These are phyloP conservation scores for Ryuthela nishihirai DNA, from an alignment of 2,888 invertebrate genomes.

Conservation along the genomic window DNA sequence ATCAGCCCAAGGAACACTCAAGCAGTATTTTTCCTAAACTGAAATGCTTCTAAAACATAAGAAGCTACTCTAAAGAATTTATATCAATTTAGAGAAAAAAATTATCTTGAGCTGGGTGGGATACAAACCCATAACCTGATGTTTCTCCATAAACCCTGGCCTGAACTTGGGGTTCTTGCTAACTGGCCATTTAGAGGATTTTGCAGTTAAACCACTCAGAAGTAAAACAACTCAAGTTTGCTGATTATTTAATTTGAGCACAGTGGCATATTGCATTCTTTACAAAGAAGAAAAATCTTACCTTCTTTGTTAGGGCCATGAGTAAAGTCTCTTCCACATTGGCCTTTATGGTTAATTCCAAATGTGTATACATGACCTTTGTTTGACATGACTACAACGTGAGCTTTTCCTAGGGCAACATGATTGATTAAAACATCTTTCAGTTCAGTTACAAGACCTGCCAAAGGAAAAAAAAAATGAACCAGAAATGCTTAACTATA, in stretches of 20 bases:
- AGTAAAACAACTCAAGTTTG: no score
- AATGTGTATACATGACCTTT: slow-evolving; percentile 91
- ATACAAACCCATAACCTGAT: no score
- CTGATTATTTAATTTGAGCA: background rate
- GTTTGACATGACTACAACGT: slow-evolving; percentile 81
- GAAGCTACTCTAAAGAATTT: no score
- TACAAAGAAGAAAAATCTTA: slow-evolving; percentile 37
- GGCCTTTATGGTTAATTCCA: slow-evolving; percentile 96
- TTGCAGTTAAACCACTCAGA: no score
- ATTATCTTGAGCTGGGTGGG: no score
- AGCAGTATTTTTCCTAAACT: no score
- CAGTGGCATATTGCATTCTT: background rate
- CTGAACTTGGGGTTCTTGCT: no score
- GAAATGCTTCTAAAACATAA: no score
- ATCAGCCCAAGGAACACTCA: no score
- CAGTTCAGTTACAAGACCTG: slow-evolving; percentile 69
- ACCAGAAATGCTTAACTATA: background rate
- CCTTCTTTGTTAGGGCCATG: slow-evolving; percentile 54
- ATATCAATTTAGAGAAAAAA: no score
- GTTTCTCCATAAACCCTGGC: no score
- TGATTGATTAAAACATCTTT: slow-evolving; percentile 65
- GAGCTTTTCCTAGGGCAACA: slow-evolving; percentile 91
- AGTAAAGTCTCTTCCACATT: slow-evolving; percentile 85
- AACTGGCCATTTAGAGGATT: no score
- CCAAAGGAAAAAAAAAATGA: slow-evolving; percentile 29